Percentiles rank a stretch among this genome's conserved stretches.
phyloP scores from a whole-genome alignment of 2,797 vertebrate species.

The Malurus leucopterus region DNA sequence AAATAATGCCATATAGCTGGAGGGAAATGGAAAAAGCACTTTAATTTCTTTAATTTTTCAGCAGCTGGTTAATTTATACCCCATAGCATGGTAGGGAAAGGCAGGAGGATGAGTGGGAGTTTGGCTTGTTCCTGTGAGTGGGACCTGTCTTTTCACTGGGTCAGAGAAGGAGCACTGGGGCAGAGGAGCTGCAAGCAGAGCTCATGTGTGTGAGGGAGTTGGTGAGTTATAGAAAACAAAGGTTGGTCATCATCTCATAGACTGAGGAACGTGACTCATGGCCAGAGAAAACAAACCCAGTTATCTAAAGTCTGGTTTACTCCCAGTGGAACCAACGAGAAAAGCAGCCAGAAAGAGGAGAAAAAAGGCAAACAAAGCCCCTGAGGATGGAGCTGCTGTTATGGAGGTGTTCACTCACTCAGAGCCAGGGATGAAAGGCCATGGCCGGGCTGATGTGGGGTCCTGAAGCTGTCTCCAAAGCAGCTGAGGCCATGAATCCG shows the following conservation, averaged over 20 bases:
- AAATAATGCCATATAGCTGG: not conserved
- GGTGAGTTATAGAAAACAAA: not conserved
- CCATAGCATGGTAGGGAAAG: not conserved
- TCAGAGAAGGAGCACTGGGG: not conserved
- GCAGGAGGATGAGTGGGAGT: not conserved
- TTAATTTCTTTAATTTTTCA: not conserved
- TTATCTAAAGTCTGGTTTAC: not conserved
- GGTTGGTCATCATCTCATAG: rapidly evolving
- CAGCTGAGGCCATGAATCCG: rapidly evolving
- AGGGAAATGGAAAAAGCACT: not conserved
- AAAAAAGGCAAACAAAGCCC: not conserved
- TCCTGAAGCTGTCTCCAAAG: not conserved
- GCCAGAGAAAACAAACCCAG: not conserved
- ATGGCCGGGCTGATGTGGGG: rapidly evolving
- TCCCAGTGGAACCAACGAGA: not conserved
- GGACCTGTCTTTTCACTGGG: not conserved
- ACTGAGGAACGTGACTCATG: not conserved
- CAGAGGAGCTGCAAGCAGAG: not conserved
- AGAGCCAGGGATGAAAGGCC: not conserved
- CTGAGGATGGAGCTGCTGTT: rapidly evolving
- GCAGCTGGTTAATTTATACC: not conserved
- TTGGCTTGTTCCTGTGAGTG: not conserved
- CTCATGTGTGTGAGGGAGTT: rapidly evolving
- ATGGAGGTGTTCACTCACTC: not conserved
- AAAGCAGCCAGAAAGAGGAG: not conserved